Evolutionary conservation across 2,113 vertebrate genomes (phyloP), one percentile per base, ranked within the genome.

Genomic region (cattle (Bos taurus)): DNA sequence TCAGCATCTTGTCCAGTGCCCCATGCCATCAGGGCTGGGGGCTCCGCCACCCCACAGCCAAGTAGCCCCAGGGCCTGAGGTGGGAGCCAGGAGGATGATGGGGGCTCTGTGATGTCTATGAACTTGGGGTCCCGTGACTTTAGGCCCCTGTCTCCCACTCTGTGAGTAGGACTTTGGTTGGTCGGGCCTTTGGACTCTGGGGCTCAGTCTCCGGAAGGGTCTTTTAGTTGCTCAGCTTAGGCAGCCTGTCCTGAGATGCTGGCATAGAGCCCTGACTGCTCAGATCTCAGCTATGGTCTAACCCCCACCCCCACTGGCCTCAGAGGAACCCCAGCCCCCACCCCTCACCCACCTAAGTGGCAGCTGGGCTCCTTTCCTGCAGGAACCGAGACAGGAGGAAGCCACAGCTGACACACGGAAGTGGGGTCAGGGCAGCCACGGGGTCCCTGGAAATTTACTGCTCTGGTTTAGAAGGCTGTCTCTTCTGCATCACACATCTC

Each of bases 31-130:
- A 11, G 0, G n/a, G 91, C 43, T 12, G 4, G 2, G 56, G 23
- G 5, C 40, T 46, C n/a, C 0, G 40, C 23, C 15, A 36, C 50
- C 26, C 50, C 14, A 7, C 0, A 15, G 46, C 87, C 52, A 10
- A 21, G 40, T 8, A 19, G 64, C 25, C 46, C 48, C 1, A 0
- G 74, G 83, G 48, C 62, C 1, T 2, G 2, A 62, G 17, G 25
- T 10, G 43, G 50, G n/a, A 30, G 21, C 62, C 52, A 16, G 46
- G 48, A 14, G 56, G 12, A 26, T 26, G 36, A 43, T 15, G n/a
- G 1, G 50, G 26, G 10, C 28, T 28, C 30, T 59, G 1, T 5
- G 80, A 14, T 5, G 23, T 17, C 25, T 13, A 0, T 2, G 13
- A 48, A 11, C 48, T 6, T 21, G 56, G n/a, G 14, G 7, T 56